Percentiles rank a stretch among this genome's conserved stretches.
Evolutionary conservation across 2,888 invertebrate genomes (phyloP).

Genomic region (Drymonia ruficornis): DNA sequence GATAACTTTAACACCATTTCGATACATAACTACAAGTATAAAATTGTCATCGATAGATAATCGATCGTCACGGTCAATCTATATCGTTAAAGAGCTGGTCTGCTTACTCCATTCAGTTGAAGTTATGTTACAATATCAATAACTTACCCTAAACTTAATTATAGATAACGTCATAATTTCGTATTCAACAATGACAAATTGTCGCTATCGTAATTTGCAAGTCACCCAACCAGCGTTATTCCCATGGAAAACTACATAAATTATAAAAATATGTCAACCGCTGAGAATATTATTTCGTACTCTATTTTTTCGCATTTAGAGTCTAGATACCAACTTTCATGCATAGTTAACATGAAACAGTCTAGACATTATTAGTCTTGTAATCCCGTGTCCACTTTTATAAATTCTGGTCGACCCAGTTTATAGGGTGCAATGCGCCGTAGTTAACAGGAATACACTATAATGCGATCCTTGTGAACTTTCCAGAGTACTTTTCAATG

Average conservation of each 20-base stretch:
- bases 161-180: conserved; percentile 2
- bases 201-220: conserved; percentile 1
- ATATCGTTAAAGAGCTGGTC: too few species aligned
- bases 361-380: conserved; percentile 38
- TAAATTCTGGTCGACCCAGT: conserved; percentile 37
- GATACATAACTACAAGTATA: too few species aligned
- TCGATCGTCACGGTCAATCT: too few species aligned
- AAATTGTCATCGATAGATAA: too few species aligned
- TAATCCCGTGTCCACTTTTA: conserved; percentile 23
- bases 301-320: background rate
- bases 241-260: background rate
- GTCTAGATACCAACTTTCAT: too few species aligned
- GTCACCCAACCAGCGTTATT: background rate
- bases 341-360: conserved; percentile 6
- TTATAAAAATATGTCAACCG: background rate
- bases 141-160: background rate
- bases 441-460: conserved; percentile 35
- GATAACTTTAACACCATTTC: too few species aligned
- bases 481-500: conserved; percentile 24
- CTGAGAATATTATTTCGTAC: background rate
- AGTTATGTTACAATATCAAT: background rate
- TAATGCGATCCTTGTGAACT: conserved; percentile 26
- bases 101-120: background rate
- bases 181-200: conserved; percentile 1
- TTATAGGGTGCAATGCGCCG: conserved; percentile 44